Base-by-base conservation (phyloP, 2,888 invertebrate species). In the Tromatobia lineatoria region DNA sequence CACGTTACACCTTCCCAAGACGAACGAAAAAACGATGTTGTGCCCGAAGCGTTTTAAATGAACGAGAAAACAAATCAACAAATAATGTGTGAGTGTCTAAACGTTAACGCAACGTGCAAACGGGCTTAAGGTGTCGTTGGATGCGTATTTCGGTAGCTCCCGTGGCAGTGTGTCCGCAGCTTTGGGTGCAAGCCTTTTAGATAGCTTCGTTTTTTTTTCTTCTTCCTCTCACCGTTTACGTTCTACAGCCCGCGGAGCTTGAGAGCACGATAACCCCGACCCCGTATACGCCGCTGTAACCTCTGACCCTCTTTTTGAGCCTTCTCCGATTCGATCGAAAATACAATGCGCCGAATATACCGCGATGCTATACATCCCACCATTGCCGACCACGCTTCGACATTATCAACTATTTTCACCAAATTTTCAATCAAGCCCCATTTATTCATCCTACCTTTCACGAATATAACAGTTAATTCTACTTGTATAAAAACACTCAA, bases 131-230 rank as follows among this genome's bases (percentile, higher is more conserved):
- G 83, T 86, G 74, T 73, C 74, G 70, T 81, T 82, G 71, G 34
- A 59, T 81, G 89, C 89, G 89, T 89, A 91, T 91, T 90, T 91
- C 91, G 90, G 90, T 90, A 90, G 91, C 88, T 75, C 66, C 47
- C 64, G 54, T 50, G 61, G 64, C 20, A 79, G 61, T 47, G 64
- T 75, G 20, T 70, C 79, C 70, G 38, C 75, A 59, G 64, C 54
- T 83, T 77, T 47, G 64, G 67, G 74, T 69, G 29, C 69, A 85
- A 79, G 64, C 80, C 54, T 61, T 52, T 74, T 59, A 54, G 73
- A 77, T 69, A 66, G 45, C 54, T 78, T 85, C 52, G 34, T 57
- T 80, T 76, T 20, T 23, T 73, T 61, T 25, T 34, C 45, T 34
- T n/a, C 13, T 18, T 61, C 50, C 50, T 47, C 57, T 52, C 42